These are phyloP conservation scores for Steromphala cineraria DNA, from an alignment of 2,888 invertebrate species.

Conservation along the genomic window DNA sequence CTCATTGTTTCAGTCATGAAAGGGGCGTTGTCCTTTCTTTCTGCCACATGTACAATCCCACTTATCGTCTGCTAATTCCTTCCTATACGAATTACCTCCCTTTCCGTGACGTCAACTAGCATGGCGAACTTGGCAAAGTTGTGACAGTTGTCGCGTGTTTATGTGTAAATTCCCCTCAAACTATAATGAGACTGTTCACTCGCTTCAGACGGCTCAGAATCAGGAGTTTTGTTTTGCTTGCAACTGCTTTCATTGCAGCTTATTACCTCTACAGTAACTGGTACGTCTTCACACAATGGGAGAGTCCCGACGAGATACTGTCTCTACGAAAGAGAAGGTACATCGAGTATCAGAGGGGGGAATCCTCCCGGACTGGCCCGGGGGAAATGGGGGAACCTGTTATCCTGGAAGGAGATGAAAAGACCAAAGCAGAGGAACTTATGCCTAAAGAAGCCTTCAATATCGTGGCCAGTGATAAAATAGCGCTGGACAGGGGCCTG, in stretches of 20 bases:
- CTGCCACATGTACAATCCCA: too few relatives aligned
- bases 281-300: background rate
- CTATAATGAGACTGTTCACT: background rate
- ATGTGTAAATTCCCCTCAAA: background rate
- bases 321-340: background rate
- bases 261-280: conserved; percentile 2
- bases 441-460: conserved; percentile 91
- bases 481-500: conserved; percentile 88
- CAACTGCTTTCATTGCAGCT: background rate
- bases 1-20: too few relatives aligned
- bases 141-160: too few relatives aligned
- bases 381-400: conserved; percentile 72
- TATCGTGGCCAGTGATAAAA: conserved; percentile 89
- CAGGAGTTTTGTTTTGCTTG: background rate
- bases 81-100: background rate
- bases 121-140: background rate
- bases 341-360: conserved; percentile 48
- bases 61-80: background rate
- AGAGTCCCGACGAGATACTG: background rate
- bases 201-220: background rate
- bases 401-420: conserved; percentile 77
- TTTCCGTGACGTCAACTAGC: background rate
- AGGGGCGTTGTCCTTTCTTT: too few relatives aligned
- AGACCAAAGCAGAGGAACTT: conserved; percentile 80
- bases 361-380: conserved; percentile 59